Conservation (phyloP, 2,113 vertebrate species). For the Guaruba guarouba region DNA sequence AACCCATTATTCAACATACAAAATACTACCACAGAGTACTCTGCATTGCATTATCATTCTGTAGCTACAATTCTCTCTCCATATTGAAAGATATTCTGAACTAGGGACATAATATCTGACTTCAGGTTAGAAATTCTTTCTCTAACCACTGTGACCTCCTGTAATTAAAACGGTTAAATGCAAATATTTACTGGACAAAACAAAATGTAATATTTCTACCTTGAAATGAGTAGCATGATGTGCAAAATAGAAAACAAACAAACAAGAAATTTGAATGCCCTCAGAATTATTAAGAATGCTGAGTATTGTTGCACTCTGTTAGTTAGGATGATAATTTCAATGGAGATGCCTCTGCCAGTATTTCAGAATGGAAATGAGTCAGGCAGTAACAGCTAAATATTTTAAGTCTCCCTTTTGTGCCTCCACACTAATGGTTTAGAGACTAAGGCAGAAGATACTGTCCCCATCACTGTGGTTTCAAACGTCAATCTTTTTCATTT, state of each 20-base stretch:
- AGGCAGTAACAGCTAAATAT: neutral
- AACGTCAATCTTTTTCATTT: neutral
- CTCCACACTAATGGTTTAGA: neutral
- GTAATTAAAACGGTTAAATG: neutral
- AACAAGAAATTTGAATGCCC: neutral
- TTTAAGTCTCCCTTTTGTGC: neutral
- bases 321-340: neutral
- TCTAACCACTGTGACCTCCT: neutral
- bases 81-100: neutral
- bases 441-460: neutral
- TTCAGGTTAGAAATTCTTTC: neutral
- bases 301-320: neutral
- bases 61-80: neutral
- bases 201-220: neutral
- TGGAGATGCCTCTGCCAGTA: neutral
- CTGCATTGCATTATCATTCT: neutral
- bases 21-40: neutral
- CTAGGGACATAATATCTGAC: neutral
- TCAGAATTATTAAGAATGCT: slow-evolving; percentile 19
- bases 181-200: neutral
- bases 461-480: neutral
- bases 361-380: neutral
- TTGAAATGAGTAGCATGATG: neutral
- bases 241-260: neutral
- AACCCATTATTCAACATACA: neutral